Base-by-base conservation (phyloP, 2,113 vertebrate species). In the Heterochromis multidens region DNA sequence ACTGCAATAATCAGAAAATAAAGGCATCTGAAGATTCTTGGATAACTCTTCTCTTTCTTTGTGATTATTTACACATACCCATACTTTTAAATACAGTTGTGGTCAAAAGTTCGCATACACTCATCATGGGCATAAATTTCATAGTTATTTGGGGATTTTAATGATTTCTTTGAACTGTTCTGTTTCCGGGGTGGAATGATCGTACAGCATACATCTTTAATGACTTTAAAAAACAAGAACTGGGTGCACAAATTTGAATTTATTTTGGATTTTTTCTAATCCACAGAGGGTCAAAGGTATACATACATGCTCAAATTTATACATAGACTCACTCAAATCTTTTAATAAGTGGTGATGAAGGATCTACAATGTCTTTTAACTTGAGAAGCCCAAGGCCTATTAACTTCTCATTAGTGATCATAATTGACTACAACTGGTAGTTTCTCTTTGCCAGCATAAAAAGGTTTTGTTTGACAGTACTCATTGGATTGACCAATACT, bases 1-100 rank as follows among this genome's bases (percentile, higher is more conserved):
- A 61, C 52, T 77, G 77, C 56, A 91, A 84, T 87, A 77, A 88
- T 92, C 77, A 87, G 46, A 86, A 83, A 43, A 43, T 46, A 93
- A 95, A 94, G 31, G 67, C 17, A 74, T 87, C 82, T 86, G 82
- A 88, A 84, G 59, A 79, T 31, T 59, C 33, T 49, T 31, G 29
- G 5, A 17, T 3, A 31, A 13, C 16, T 67, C 3, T 23, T 78
- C 52, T 70, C 35, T 60, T 56, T 83, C 7, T 86, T 5, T 7
- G 25, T 21, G 31, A 33, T 35, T 77, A 23, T 57, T 77, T 56
- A 35, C 9, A 14, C 11, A 23, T 57, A 19, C 10, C 46, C 12
- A 49, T 52, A 52, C 25, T 74, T 74, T 74, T n/a, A 74, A 74
- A 74, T 74, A 46, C 5, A 46, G 25, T 46, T 49, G 5, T 19